Base-by-base conservation (phyloP, 2,888 invertebrate genomes). In the Rhamnusium bicolor region DNA sequence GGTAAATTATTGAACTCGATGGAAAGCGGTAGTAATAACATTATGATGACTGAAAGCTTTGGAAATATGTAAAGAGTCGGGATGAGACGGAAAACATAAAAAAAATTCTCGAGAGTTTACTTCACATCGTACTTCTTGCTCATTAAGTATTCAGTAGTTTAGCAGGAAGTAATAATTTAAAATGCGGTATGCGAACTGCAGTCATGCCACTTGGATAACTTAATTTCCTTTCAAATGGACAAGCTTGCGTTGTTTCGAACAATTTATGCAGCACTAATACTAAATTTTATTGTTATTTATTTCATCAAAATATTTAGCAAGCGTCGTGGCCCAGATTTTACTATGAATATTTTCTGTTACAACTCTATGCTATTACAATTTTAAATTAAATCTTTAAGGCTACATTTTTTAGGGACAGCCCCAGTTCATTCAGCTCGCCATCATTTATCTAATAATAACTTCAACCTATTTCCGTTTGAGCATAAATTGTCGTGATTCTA, bases 161-260 rank as follows among this genome's bases (percentile, higher is more conserved):
- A 73, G 68, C 67, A 72, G 75, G 74, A 75, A 76, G 71, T 70
- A 72, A 75, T 78, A 75, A 73, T 76, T 76, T 72, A 71, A 69
- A 75, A 70, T 83, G 83, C 80, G 81, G 82, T 80, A 82, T 80
- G 82, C 77, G 18, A 82, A 83, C 79, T 80, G 80, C 81, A 81
- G 81, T 81, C 82, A 78, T 81, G 81, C 82, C 81, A 80, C 79
- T 80, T 80, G 81, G 82, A 83, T 82, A 84, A 83, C 83, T 84
- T 84, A 83, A 83, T 84, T 84, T 83, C 80, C 82, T 81, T 81
- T 79, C 77, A 78, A 81, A 80, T 76, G 82, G 83, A 82, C 83
- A 81, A 69, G 75, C 65, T 75, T 71, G 69, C 72, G 70, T 62
- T 24, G 63, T 60, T 19, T 29, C 27, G 7, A 12, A 14, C 32